Base-by-base conservation (phyloP, 2,113 vertebrate species). In the Dolichallabes microphthalmus region DNA sequence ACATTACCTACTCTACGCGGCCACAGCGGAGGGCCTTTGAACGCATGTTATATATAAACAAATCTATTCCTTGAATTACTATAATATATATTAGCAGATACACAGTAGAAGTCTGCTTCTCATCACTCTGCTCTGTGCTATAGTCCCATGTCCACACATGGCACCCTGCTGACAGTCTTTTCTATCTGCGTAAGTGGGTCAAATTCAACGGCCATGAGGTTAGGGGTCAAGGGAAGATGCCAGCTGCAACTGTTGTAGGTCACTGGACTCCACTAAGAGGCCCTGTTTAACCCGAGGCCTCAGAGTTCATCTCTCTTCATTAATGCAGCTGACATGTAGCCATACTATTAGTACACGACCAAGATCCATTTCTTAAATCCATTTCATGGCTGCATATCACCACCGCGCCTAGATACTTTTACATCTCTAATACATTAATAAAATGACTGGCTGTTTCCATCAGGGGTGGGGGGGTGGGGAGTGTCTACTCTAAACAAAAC, bases 141-240 rank as follows among this genome's bases (percentile, higher is more conserved):
- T 50, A 45, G 13, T 6, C 58, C 0, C 35, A 55, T 71, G 25
- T 86, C 45, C 30, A 82, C 27, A 61, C 27, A 80, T 8, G 45
- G 75, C 82, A 80, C 75, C 86, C 82, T 83, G 64, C 75, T 83
- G 82, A 79, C 19, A 83, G 27, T 35, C 76, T 78, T 78, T 4
- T 52, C 60, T 64, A 50, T 61, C 68, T 69, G 20, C 73, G 79
- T 80, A 79, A 53, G 69, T 32, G 68, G 77, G 82, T 87, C 60
- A 87, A 75, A 85, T 85, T 30, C 83, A 84, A 87, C 57, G 32
- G 58, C 19, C 79, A 64, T 27, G 2, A 27, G 66, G 52, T 73
- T 80, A 77, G 53, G 45, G 85, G 85, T 71, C 85, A 87, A 76
- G 84, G 85, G 85, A 87, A 88, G 58, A 80, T 69, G 85, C 83